Evolutionary conservation across 2,797 vertebrate genomes (phyloP).

Genomic region (Spinus pinus): DNA sequence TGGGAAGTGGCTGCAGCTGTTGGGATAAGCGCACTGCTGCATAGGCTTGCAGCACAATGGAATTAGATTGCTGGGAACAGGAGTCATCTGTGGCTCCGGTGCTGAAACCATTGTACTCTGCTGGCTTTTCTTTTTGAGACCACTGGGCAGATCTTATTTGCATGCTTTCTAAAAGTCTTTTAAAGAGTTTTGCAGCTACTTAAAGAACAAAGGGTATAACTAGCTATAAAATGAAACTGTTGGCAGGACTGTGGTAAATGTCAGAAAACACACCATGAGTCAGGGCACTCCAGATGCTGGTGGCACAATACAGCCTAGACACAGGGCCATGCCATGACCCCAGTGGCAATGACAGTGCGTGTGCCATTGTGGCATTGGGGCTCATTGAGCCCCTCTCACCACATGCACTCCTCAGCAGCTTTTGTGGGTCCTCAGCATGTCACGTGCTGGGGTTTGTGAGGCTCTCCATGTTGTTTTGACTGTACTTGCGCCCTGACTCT

Average conservation of each 20-base stretch:
- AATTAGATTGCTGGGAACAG: slow-evolving; percentile 28
- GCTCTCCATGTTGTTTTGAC: not conserved
- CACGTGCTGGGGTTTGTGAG: not conserved
- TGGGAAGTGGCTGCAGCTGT: slow-evolving; percentile 25
- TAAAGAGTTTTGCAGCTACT: not conserved
- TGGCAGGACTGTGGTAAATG: not conserved
- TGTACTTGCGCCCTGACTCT: not conserved
- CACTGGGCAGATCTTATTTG: not conserved
- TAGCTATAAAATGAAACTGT: not conserved
- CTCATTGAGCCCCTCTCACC: accelerated
- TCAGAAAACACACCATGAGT: not conserved
- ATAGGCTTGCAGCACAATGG: not conserved
- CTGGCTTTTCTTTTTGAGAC: slow-evolving; percentile 23
- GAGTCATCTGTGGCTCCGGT: not conserved
- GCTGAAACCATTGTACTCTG: not conserved
- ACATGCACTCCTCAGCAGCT: not conserved
- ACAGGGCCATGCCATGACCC: not conserved
- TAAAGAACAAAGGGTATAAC: not conserved
- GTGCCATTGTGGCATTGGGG: not conserved
- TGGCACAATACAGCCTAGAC: not conserved
- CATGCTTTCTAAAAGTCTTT: not conserved
- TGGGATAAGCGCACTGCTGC: not conserved
- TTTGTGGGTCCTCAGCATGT: not conserved
- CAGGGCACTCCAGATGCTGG: not conserved
- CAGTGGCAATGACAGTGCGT: accelerated